These are phyloP conservation scores for Chaetogeoica ovagalla DNA, from an alignment of 2,888 invertebrate genomes.

Conservation along the genomic window DNA sequence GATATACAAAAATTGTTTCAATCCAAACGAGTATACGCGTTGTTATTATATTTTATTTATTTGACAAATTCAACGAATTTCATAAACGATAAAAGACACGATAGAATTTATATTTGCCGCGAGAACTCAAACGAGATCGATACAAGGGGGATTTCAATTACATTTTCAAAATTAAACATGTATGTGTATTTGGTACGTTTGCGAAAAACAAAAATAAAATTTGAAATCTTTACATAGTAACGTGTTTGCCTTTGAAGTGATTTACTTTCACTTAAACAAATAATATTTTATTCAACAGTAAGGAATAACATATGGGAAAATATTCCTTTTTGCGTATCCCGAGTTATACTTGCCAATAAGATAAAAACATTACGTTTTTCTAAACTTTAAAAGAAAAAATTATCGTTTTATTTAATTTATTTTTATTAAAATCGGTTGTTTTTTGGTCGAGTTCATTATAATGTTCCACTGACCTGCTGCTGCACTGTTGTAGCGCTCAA, in stretches of 20 bases:
- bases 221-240: no score
- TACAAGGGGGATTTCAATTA: neutral
- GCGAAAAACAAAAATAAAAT: no score
- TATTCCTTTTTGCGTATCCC: no score
- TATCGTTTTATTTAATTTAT: neutral
- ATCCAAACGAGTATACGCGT: no score
- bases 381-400: no score
- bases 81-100: no score
- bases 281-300: neutral
- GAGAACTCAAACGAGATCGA: no score
- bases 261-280: neutral
- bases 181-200: neutral
- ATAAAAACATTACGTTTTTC: neutral
- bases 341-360: no score
- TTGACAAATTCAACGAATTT: no score
- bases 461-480: neutral
- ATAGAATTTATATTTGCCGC: no score
- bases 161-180: neutral
- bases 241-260: neutral
- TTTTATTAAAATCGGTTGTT: neutral
- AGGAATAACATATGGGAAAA: neutral
- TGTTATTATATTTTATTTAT: no score
- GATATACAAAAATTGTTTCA: no score
- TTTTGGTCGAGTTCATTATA: neutral
- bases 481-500: neutral